Percentiles rank a stretch among this genome's conserved stretches.
Conservation (phyloP, 2,797 vertebrate species). For the Enteromius unitaeniatus region DNA sequence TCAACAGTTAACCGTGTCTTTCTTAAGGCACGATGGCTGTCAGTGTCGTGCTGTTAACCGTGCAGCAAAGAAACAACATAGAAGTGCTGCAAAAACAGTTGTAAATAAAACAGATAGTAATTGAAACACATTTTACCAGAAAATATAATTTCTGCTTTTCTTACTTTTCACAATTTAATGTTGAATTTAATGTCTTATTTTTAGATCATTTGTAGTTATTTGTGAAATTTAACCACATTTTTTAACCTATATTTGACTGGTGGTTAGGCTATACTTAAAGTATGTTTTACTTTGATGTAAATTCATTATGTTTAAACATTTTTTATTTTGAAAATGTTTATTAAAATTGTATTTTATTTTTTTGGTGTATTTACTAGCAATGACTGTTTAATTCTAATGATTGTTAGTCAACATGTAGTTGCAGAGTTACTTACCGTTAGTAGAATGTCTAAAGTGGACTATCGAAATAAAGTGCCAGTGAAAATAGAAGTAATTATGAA, state of each 20-base stretch:
- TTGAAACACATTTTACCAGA: neutral
- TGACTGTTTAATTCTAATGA: no score
- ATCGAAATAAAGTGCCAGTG: no score
- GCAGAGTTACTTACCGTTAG: no score
- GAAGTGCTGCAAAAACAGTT: neutral
- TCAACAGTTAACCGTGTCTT: neutral
- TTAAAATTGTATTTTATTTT: neutral
- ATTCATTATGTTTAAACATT: neutral
- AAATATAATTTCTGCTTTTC: neutral
- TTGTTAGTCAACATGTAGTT: no score
- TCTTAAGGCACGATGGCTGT: neutral
- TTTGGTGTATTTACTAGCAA: neutral
- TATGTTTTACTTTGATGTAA: no score
- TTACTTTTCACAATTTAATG: neutral
- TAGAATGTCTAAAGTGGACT: no score
- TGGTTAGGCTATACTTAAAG: no score
- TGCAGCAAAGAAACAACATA: neutral
- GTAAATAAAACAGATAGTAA: no score
- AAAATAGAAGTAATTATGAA: neutral
- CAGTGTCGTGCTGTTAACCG: neutral
- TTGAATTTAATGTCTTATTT: neutral
- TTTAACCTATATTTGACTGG: neutral
- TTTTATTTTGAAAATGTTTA: neutral
- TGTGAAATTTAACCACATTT: neutral
- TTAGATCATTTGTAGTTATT: neutral